Evolutionary conservation across 2,888 invertebrate genomes (phyloP).

Genomic region (Drosophila fulvimacula): DNA sequence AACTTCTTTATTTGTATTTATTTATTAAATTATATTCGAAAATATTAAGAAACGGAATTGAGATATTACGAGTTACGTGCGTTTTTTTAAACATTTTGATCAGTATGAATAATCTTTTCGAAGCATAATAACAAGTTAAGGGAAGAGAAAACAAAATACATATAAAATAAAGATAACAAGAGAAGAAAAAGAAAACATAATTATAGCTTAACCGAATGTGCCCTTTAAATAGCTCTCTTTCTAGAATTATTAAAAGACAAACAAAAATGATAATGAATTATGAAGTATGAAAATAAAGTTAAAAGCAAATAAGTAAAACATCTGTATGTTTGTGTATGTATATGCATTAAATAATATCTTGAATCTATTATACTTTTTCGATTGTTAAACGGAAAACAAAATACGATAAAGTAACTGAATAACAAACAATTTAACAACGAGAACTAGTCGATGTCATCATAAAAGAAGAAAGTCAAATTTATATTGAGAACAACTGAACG

Average conservation of each 20-base stretch:
- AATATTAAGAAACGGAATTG: constrained; percentile 68
- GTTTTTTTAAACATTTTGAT: constrained; percentile 6
- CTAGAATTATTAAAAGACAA: constrained; percentile 78
- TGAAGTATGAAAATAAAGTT: constrained; percentile 1
- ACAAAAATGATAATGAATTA: constrained; percentile 42
- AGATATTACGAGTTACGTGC: constrained; percentile 39
- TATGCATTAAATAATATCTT: constrained; percentile 62
- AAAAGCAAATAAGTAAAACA: constrained; percentile 39
- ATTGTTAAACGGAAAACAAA: constrained; percentile 50
- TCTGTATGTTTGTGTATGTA: constrained; percentile 46
- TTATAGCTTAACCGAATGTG: constrained; percentile 86
- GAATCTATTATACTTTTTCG: constrained; percentile 66
- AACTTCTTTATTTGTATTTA: constrained; percentile 10
- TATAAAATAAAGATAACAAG: constrained; percentile 31
- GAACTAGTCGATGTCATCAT: constrained; percentile 73
- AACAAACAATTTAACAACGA: constrained; percentile 51
- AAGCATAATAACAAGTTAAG: constrained; percentile 43
- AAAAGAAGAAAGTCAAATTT: constrained; percentile 52
- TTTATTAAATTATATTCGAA: constrained; percentile 1
- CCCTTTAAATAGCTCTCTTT: constrained; percentile 85
- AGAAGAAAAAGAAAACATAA: constrained; percentile 56
- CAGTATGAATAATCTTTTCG: constrained; percentile 17
- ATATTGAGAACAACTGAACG: constrained; percentile 64
- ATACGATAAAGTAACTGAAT: constrained; percentile 14
- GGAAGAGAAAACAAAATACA: constrained; percentile 26